Conservation (phyloP, 2,797 vertebrate species). For the Platalea minor region DNA sequence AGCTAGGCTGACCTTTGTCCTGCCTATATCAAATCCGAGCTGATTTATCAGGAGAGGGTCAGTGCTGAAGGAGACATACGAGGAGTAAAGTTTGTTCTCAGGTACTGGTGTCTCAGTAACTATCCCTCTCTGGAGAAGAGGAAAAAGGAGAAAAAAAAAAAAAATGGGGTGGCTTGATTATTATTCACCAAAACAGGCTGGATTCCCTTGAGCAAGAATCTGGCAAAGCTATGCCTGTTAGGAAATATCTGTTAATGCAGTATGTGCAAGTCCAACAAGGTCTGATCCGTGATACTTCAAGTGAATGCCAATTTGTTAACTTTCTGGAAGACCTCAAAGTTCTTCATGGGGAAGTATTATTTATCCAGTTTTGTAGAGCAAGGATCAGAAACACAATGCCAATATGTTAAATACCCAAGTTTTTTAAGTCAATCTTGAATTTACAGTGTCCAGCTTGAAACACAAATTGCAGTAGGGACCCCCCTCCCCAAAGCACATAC, state of each 20-base stretch:
- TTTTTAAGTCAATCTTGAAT: neutral
- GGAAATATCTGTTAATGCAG: neutral
- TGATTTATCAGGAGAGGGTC: neutral
- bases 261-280: neutral
- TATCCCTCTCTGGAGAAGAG: neutral
- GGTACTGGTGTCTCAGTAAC: neutral
- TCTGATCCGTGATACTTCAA: neutral
- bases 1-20: conserved; percentile 10
- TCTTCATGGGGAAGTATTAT: neutral
- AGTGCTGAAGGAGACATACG: accelerated
- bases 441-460: neutral
- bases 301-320: neutral
- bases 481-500: neutral
- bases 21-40: neutral
- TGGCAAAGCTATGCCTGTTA: neutral
- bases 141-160: too few relatives aligned
- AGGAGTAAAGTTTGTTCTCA: neutral
- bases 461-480: neutral
- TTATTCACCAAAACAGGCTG: neutral
- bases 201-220: neutral
- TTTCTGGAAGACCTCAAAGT: neutral
- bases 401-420: neutral
- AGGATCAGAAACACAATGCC: neutral
- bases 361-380: neutral
- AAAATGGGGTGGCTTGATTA: neutral